These are phyloP conservation scores for Telmatherina bonti DNA, from an alignment of 2,797 vertebrate species.

Conservation along the genomic window DNA sequence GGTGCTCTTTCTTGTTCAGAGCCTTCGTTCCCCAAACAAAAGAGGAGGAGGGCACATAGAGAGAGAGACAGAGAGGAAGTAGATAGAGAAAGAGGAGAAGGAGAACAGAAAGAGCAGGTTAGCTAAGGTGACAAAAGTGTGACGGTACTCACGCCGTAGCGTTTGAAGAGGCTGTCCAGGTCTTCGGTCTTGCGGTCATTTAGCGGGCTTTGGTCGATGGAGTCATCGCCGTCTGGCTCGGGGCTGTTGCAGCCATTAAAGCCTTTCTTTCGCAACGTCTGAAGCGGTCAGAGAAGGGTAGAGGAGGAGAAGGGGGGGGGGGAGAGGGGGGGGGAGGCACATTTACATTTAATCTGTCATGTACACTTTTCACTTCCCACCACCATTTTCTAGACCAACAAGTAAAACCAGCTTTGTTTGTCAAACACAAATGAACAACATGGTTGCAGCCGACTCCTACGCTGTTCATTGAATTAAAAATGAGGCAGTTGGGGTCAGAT, in stretches of 20 bases:
- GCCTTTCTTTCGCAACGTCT: slow-evolving; percentile 99
- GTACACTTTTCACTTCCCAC: slow-evolving; percentile 32
- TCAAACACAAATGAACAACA: slow-evolving; percentile 34
- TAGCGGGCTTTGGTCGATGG: slow-evolving; percentile 97
- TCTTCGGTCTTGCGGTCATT: slow-evolving; percentile 95
- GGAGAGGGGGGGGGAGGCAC: slow-evolving; percentile 59
- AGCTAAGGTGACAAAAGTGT: slow-evolving; percentile 69
- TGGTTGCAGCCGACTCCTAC: slow-evolving; percentile 40
- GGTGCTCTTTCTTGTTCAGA: slow-evolving; percentile 99
- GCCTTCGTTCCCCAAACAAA: slow-evolving; percentile 85
- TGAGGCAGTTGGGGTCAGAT: slow-evolving; percentile 35
- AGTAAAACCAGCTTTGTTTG: slow-evolving; percentile 19
- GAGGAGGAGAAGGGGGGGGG: slow-evolving; percentile 59
- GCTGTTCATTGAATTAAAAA: slow-evolving; percentile 28
- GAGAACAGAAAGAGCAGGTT: slow-evolving; percentile 74
- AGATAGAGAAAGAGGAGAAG: slow-evolving; percentile 56
- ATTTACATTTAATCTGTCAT: slow-evolving; percentile 59
- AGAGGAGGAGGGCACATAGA: slow-evolving; percentile 46
- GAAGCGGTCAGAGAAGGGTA: slow-evolving; percentile 72
- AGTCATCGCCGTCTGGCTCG: slow-evolving; percentile 96
- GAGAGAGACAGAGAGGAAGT: slow-evolving; percentile 44
- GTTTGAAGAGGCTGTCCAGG: slow-evolving; percentile 97
- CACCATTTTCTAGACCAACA: neutral
- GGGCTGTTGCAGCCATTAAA: slow-evolving; percentile 99
- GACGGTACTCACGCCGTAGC: slow-evolving; percentile 95